Percentiles rank a stretch among this genome's conserved stretches.
phyloP scores from a whole-genome alignment of 2,113 vertebrate genomes.

The Myxocyprinus asiaticus region DNA sequence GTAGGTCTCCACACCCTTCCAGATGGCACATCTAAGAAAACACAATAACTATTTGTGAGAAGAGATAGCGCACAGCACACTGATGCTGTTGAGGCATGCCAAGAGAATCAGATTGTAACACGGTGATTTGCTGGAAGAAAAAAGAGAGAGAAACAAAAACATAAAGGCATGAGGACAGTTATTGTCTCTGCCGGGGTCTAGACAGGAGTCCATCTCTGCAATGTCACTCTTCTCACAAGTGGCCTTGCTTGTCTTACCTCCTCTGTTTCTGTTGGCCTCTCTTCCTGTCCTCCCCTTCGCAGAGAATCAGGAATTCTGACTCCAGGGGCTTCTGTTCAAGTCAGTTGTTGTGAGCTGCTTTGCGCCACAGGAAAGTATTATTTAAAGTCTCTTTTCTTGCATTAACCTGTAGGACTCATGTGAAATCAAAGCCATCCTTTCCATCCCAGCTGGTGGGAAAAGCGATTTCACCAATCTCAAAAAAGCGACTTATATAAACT shows the following conservation, averaged over 20 bases:
- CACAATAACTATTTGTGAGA: constrained; percentile 45
- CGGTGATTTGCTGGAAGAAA: constrained; percentile 36
- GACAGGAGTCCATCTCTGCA: constrained; percentile 32
- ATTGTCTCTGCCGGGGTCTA: constrained; percentile 31
- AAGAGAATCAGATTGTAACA: constrained; percentile 49
- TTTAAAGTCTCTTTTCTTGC: constrained; percentile 28
- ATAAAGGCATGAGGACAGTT: constrained; percentile 15
- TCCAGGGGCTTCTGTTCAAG: constrained; percentile 36
- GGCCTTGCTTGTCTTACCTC: constrained; percentile 13
- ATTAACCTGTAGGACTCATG: constrained; percentile 43
- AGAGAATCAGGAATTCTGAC: background rate
- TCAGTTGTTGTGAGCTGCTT: background rate
- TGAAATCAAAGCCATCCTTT: constrained; percentile 23
- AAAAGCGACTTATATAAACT: constrained; percentile 28
- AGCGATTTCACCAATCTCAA: constrained; percentile 21
- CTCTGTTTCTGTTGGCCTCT: constrained; percentile 14
- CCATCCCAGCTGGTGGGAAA: constrained; percentile 15
- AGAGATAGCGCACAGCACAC: constrained; percentile 25
- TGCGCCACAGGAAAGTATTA: constrained; percentile 38
- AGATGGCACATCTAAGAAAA: constrained; percentile 24
- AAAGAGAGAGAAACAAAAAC: constrained; percentile 19
- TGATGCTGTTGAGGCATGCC: constrained; percentile 51
- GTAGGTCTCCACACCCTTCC: too few species aligned
- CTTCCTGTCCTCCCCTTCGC: background rate
- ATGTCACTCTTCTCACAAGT: constrained; percentile 33